Evolutionary conservation across 1,140 invertebrate species (phyloP), one percentile per base, ranked within the genome.

Genomic region (Orussus abietinus): DNA sequence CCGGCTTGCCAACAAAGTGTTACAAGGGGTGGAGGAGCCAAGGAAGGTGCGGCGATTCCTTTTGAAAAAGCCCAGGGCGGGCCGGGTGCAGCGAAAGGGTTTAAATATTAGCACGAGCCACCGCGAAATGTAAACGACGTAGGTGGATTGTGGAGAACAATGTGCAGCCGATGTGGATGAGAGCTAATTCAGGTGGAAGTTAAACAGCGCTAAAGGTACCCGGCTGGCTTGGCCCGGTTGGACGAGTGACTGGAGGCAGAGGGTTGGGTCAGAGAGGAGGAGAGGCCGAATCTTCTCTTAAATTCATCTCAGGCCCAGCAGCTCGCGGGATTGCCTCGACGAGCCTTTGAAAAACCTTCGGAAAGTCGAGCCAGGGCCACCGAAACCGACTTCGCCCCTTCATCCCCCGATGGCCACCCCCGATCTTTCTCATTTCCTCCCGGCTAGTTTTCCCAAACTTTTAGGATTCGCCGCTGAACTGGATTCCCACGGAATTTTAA

Each of bases 171-270:
- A 11, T 28, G 44, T 50, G 32, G 39, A 49, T 53, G 50, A 36
- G 53, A 57, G 59, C 57, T 65, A 62, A 66, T 68, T 68, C 60
- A 56, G 49, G 49, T 53, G 45, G 59, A 68, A 66, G 60, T 65
- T 56, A 65, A 68, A 65, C 64, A 66, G 47, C 53, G 53, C 57
- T 48, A 45, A 52, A 56, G 42, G 41, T 55, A 55, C 47, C 35
- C 37, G 13, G 33, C 39, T 40, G n/a, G 48, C 31, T 43, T 39
- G 32, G 36, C 5, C 5, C 4, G 29, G n/a, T 31, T 31, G 29
- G 29, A n/a, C n/a, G 29, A 6, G 11, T 5, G 5, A 4, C 14
- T 31, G 19, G 35, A 38, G 35, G 9, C 22, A 21, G n/a, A n/a
- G 14, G 13, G 13, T 12, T 11, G 40, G 31, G 34, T 22, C 20